Conservation (phyloP, 2,797 vertebrate genomes). For the Pelobates cultripes region DNA sequence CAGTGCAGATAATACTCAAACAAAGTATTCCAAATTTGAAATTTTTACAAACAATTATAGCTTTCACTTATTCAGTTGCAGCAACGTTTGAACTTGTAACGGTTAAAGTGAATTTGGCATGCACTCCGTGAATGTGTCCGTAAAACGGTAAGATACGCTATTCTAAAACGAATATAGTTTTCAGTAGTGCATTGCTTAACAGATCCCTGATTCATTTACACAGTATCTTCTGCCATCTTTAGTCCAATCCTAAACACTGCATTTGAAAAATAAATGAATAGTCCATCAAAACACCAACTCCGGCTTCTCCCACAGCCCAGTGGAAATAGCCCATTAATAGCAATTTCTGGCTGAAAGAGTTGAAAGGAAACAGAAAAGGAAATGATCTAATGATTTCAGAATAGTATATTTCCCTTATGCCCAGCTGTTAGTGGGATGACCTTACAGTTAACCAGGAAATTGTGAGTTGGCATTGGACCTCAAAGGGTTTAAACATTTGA, state of each 20-base stretch:
- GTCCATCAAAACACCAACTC: constrained; percentile 57
- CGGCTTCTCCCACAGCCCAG: constrained; percentile 67
- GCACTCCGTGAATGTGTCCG: too few relatives aligned
- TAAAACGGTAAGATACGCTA: too few relatives aligned
- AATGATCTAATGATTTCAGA: constrained; percentile 78
- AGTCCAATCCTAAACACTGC: constrained; percentile 78
- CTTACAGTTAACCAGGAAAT: constrained; percentile 64
- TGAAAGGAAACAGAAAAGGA: constrained; percentile 82
- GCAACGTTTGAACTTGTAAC: too few relatives aligned
- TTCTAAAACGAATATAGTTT: too few relatives aligned
- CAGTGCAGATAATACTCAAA: too few relatives aligned
- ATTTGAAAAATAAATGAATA: constrained; percentile 66
- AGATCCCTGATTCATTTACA: constrained; percentile 59
- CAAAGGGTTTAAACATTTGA: constrained; percentile 56
- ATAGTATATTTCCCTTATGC: constrained; percentile 71
- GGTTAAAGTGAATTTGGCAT: too few relatives aligned
- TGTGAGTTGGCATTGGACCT: constrained; percentile 63
- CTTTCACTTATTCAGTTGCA: too few relatives aligned
- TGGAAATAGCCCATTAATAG: constrained; percentile 77
- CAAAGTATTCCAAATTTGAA: too few relatives aligned
- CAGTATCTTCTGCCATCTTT: constrained; percentile 84
- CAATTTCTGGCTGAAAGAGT: constrained; percentile 73
- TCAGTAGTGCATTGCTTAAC: constrained; percentile 31
- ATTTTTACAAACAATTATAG: too few relatives aligned
- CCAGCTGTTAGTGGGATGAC: constrained; percentile 73